Base-by-base conservation (phyloP, 2,113 vertebrate species). In the Terrapene triunguis region DNA sequence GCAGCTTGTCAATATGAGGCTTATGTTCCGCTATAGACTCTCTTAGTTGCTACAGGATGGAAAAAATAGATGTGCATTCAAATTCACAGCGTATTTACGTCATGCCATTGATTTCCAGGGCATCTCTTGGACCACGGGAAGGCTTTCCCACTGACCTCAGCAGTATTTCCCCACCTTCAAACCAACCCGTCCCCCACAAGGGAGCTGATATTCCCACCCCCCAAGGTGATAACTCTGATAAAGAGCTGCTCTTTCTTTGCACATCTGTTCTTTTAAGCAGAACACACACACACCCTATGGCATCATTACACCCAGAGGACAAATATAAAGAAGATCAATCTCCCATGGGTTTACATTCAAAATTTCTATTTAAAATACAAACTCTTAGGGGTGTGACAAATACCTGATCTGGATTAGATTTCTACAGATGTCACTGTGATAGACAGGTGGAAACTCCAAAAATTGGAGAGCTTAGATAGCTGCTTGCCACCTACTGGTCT, bases 11-110 rank as follows among this genome's bases (percentile, higher is more conserved):
- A 51, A 99, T 99, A 94, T 99, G 99, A 57, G 99, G 99, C 81
- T 99, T 99, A 96, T 99, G 99, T 35, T 99, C 99, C 0, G 99
- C 98, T 27, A 99, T 99, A 5, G 99, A 99, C 96, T 99, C 99
- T 80, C 99, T 97, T 95, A 99, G 97, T 97, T 99, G 98, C 99
- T 99, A 97, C 48, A 95, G 87, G 85, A 97, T 87, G 17, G 92
- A 82, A 38, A 47, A 76, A 14, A 21, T 53, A 76, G 96, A 78
- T 91, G 90, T 10, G 82, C 62, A 22, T 6, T n/a, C 82, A 10
- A 16, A 92, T 85, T 44, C 0, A 1, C 82, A 38, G 91, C 55
- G n/a, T 86, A 0, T 62, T 95, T 88, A 42, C 78, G 82, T 76
- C 93, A 6, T 74, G 62, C 16, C 32, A 13, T 2, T 14, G 38